These are phyloP conservation scores for Cyanocitta stelleri DNA, from an alignment of 2,113 vertebrate genomes.

Conservation along the genomic window DNA sequence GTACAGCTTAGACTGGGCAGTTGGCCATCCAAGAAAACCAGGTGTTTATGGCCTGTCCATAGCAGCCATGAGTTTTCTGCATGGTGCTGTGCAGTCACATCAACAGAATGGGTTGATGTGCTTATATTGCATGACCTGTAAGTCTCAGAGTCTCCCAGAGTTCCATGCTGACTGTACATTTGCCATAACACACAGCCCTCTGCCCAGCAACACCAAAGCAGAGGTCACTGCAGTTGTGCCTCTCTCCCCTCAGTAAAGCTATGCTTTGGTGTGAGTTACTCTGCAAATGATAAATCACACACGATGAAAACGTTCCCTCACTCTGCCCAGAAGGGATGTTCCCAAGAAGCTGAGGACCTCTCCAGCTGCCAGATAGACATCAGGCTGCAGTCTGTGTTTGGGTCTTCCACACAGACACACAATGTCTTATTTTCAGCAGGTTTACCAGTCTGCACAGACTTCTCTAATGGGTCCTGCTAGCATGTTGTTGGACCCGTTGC, in stretches of 20 bases:
- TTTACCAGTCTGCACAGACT: neutral
- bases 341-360: neutral
- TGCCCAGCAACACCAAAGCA: neutral
- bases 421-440: neutral
- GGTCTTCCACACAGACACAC: neutral
- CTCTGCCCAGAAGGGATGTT: neutral
- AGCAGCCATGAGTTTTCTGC: neutral
- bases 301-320: neutral
- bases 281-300: neutral
- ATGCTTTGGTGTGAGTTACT: neutral
- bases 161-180: neutral
- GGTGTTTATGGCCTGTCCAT: neutral
- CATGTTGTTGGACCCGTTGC: neutral
- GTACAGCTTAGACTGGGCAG: neutral
- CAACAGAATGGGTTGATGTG: fast-evolving
- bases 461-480: neutral
- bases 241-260: neutral
- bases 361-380: neutral
- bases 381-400: neutral
- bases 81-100: fast-evolving
- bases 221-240: neutral
- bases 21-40: neutral
- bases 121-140: neutral
- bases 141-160: neutral
- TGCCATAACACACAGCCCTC: neutral